These are phyloP conservation scores for Varanus komodoensis DNA, from an alignment of 2,113 vertebrate species.

Conservation along the genomic window DNA sequence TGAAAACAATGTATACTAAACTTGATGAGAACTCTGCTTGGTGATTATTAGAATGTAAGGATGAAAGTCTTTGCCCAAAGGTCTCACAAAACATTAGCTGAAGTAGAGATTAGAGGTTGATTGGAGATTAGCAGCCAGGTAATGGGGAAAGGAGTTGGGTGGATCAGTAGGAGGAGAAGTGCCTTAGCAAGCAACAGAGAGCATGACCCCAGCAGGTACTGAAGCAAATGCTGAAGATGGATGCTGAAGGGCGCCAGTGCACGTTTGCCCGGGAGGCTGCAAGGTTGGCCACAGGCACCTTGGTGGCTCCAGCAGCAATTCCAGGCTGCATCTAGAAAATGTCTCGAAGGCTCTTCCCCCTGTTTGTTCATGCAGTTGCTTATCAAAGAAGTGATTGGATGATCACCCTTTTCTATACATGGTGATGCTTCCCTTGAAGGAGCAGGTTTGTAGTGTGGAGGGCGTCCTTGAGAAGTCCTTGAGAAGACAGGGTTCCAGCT, in stretches of 20 bases:
- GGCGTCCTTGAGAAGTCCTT: no score
- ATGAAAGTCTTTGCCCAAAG: background rate
- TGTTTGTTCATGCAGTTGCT: rapidly evolving
- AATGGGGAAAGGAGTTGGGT: background rate
- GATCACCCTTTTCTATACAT: no score
- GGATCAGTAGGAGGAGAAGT: background rate
- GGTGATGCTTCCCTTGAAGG: no score
- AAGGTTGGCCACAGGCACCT: no score
- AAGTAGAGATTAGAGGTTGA: no score
- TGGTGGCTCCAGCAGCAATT: background rate
- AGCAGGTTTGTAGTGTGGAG: no score
- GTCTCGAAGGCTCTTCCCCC: background rate
- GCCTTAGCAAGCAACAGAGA: background rate
- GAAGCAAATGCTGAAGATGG: background rate
- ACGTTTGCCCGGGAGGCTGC: background rate
- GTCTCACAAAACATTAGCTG: background rate
- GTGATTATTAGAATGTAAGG: background rate
- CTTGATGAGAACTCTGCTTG: background rate
- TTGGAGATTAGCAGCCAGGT: background rate
- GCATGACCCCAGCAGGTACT: background rate
- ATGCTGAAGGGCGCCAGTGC: background rate
- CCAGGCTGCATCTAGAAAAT: rapidly evolving
- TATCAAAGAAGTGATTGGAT: rapidly evolving
- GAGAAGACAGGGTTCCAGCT: no score
- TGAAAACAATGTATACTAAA: background rate